These are phyloP conservation scores for Lemur catta DNA, from an alignment of 2,797 vertebrate species.

Conservation along the genomic window DNA sequence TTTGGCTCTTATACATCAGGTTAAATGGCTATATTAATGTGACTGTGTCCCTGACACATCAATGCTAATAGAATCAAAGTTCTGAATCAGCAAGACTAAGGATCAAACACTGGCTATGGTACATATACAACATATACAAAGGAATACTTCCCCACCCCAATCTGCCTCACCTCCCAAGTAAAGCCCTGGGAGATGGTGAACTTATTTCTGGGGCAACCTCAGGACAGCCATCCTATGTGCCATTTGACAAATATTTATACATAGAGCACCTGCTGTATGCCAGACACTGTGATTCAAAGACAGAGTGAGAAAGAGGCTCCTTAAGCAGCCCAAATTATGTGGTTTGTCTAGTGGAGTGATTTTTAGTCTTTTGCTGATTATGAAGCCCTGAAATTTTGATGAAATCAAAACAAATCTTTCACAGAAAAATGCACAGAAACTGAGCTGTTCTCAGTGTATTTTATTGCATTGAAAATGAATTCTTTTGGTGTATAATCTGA, in stretches of 20 bases:
- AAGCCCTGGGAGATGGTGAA: background rate
- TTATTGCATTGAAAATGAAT: constrained; percentile 29
- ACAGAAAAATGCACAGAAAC: background rate
- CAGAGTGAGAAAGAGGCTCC: background rate
- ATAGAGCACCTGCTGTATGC: background rate
- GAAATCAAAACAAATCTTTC: background rate
- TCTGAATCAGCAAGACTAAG: background rate
- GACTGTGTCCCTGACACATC: background rate
- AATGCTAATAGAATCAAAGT: background rate
- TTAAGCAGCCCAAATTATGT: background rate
- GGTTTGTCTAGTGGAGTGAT: background rate
- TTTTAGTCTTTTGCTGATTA: background rate
- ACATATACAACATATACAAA: background rate
- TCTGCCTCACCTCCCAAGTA: background rate
- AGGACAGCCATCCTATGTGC: background rate
- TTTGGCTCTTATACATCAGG: background rate
- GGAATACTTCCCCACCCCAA: background rate
- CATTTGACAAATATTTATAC: background rate
- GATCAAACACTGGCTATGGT: background rate
- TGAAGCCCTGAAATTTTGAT: background rate
- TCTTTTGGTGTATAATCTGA: background rate
- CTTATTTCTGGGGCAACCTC: background rate
- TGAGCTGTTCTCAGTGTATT: background rate
- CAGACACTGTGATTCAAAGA: background rate
- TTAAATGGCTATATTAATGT: background rate